phyloP scores from a whole-genome alignment of 2,797 vertebrate genomes.

The Anolis apletophallus region DNA sequence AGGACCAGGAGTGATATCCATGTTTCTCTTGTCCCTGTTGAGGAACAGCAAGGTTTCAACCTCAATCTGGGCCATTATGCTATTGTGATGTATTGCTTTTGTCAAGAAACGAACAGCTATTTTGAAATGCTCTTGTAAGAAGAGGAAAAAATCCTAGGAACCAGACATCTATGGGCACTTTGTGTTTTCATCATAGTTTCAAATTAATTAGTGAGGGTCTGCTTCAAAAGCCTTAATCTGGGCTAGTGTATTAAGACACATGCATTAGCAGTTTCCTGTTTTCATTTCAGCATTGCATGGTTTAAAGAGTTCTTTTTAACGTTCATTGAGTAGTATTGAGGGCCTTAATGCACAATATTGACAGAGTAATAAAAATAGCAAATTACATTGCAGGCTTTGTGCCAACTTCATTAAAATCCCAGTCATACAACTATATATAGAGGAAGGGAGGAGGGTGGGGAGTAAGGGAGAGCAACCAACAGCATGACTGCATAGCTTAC shows the following conservation, averaged over 20 bases:
- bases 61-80: slow-evolving; percentile 36
- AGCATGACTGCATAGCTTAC: slow-evolving; percentile 48
- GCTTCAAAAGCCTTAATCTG: slow-evolving; percentile 76
- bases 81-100: slow-evolving; percentile 25
- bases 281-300: slow-evolving; percentile 65
- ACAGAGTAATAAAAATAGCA: slow-evolving; percentile 83
- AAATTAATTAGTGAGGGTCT: slow-evolving; percentile 75
- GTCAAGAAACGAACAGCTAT: slow-evolving; percentile 32
- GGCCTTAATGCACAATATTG: slow-evolving; percentile 81
- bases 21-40: slow-evolving; percentile 12
- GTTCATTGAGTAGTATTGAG: slow-evolving; percentile 75
- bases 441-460: background rate
- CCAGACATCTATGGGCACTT: slow-evolving; percentile 53
- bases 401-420: slow-evolving; percentile 80
- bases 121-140: slow-evolving; percentile 55
- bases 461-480: slow-evolving; percentile 53
- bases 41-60: background rate
- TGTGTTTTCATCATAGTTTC: slow-evolving; percentile 74
- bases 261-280: slow-evolving; percentile 75
- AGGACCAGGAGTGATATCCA: slow-evolving; percentile 22
- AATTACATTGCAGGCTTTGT: slow-evolving; percentile 77
- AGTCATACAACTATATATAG: slow-evolving; percentile 66
- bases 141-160: slow-evolving; percentile 42
- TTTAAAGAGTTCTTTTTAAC: slow-evolving; percentile 73
- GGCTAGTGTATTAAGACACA: slow-evolving; percentile 61